Base-by-base conservation (phyloP, 92 coral and sea anemone species). In the Porites evermanni region DNA sequence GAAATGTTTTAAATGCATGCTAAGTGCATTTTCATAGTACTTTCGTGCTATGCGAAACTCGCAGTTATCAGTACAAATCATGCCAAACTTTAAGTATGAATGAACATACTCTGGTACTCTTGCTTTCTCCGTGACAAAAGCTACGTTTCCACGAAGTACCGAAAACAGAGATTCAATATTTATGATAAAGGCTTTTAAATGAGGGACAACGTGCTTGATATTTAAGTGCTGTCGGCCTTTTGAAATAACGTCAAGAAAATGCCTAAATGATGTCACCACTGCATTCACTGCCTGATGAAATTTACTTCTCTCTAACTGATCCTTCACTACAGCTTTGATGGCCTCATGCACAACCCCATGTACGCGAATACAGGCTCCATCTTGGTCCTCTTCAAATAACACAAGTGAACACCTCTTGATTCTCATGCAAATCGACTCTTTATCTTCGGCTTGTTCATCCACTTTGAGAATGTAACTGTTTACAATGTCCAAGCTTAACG, bases 391-490 rank as follows among this genome's bases (percentile, higher is more conserved):
- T 16, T 71, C 79, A 80, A 19, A 3, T 67, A 88, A 64, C 59
- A 83, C 18, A 84, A 88, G 63, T 60, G 91, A 70, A 24, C 91
- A 82, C 20, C 38, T 73, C 75, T 32, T 52, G 52, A 88, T 83
- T 44, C 32, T 83, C 52, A 60, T 20, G 19, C 64, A 13, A 24
- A 88, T 81, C 20, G 75, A 58, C 38, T 83, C 88, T 82, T 70
- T 69, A 69, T 88, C 91, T 19, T 14, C 7, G 12, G 60, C n/a
- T 77, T 77, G 53, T 20, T 77, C 54, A 12, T 23, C 52, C 32
- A 29, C 69, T 6, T 47, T 76, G 6, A 67, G 84, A 19, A 83
- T 75, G 67, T 83, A 76, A n/a, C 67, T 77, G 32, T 83, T 72
- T 29, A 83, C 79, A 53, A 76, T 68, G 17, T 83, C 83, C 26